Percentiles rank a stretch among this genome's conserved stretches.
phyloP scores from a whole-genome alignment of 2,113 vertebrate species.

The Solenodon paradoxus region DNA sequence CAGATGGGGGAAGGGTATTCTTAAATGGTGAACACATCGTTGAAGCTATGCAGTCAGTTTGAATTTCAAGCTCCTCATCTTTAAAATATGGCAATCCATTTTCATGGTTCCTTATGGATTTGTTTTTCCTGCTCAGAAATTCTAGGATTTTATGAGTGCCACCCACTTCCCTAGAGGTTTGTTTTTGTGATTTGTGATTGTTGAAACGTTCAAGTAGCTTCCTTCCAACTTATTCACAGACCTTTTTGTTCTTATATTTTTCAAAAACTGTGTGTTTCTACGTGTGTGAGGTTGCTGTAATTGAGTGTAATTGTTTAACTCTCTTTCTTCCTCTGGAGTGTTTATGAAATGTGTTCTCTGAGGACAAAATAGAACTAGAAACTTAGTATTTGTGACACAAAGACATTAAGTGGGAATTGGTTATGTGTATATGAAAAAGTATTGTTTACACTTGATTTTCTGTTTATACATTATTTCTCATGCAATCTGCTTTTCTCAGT shows the following conservation, averaged over 20 bases:
- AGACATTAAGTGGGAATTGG: constrained; percentile 50
- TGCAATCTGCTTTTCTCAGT: constrained; percentile 6
- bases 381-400: constrained; percentile 35
- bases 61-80: neutral
- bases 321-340: constrained; percentile 53
- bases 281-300: constrained; percentile 61
- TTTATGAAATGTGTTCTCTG: constrained; percentile 61
- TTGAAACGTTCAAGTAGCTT: constrained; percentile 13
- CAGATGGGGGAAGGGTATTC: neutral
- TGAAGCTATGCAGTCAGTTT: neutral
- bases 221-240: constrained; percentile 10
- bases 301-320: constrained; percentile 64
- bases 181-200: constrained; percentile 3
- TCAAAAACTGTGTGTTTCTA: constrained; percentile 43
- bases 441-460: constrained; percentile 29
- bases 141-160: neutral
- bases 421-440: constrained; percentile 32
- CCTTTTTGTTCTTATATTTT: constrained; percentile 54
- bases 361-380: constrained; percentile 35
- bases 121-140: neutral
- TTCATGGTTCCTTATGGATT: neutral
- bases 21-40: neutral
- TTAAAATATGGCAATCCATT: neutral
- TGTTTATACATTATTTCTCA: neutral
- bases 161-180: neutral